phyloP scores from a whole-genome alignment of 2,888 invertebrate species.

The Trachelus troglodyta region DNA sequence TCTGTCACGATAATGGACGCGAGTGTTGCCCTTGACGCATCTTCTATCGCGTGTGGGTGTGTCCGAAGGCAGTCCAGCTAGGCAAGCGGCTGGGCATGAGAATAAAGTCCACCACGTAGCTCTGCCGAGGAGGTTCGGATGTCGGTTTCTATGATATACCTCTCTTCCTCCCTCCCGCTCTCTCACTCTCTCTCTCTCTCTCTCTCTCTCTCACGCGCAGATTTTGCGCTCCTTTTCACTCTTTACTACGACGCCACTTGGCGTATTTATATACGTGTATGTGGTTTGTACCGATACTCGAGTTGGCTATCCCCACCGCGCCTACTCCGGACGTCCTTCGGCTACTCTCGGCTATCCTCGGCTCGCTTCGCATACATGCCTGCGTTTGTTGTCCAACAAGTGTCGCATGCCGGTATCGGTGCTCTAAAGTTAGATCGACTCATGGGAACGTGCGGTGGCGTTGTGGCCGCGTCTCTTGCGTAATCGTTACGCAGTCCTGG shows the following conservation, averaged over 20 bases:
- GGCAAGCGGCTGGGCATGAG: neutral
- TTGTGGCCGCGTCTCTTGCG: constrained; percentile 6
- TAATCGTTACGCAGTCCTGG: constrained; percentile 16
- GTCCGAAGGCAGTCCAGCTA: neutral
- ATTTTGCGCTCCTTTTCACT: neutral
- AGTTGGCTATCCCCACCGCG: neutral
- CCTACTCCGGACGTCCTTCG: constrained; percentile 19
- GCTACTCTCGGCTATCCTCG: constrained; percentile 8
- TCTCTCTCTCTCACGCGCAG: neutral
- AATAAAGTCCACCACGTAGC: neutral
- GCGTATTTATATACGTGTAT: neutral
- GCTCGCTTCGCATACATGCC: constrained; percentile 24
- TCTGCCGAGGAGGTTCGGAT: neutral
- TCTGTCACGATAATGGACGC: neutral
- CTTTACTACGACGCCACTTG: neutral
- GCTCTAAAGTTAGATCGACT: constrained; percentile 50
- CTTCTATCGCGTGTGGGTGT: neutral
- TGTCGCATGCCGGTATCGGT: constrained; percentile 32
- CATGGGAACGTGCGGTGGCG: constrained; percentile 35
- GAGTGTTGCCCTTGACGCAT: neutral
- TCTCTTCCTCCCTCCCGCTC: neutral
- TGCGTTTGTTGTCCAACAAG: constrained; percentile 50
- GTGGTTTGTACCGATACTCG: neutral
- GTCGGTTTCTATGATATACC: neutral
- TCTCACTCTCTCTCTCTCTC: neutral